Evolutionary conservation across 2,113 vertebrate genomes (phyloP), one percentile per base, ranked within the genome.

Genomic region (Nesoenas mayeri): DNA sequence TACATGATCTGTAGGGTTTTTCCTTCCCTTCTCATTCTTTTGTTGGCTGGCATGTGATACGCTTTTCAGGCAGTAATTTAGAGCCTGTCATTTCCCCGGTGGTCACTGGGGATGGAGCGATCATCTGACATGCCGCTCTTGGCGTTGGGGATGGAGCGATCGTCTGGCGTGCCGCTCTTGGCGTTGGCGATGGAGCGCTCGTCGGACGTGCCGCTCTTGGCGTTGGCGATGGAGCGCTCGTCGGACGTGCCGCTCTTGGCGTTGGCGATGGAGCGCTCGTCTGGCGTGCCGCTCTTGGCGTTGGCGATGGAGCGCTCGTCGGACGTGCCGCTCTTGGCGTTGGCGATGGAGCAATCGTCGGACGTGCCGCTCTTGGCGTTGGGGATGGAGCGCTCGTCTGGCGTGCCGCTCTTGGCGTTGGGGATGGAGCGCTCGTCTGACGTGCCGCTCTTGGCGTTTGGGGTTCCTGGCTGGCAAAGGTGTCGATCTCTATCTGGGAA

Each of bases 61-160:
- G 89, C 90, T 96, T 97, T 92, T 66, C 85, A 29, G 95, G 91
- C 90, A 95, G 91, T 87, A 86, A 95, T 94, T 98, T 96, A 88
- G 87, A 91, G 74, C 60, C 95, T 97, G 97, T 96, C 97, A 90
- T 48, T 90, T 94, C 79, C 92, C n/a, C 67, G 75, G 91, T 40
- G 70, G 85, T 88, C 93, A 17, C 93, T 25, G 64, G 92, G 95
- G 94, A 90, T 72, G 92, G 51, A 84, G 75, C 12, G 4, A 92
- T 88, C 29, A 36, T 86, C 78, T 78, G 36, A 44, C 3, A 54
- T 65, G 75, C 57, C 22, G 64, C 36, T 26, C 51, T 40, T 42
- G 34, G 12, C 26, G 11, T 50, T 24, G 71, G 85, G 83, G 95
- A 40, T 40, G 28, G 51, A 82, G 75, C 13, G 4, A 92, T 88